A percentile compares a stretch with the other conserved stretches of the same genome.
These are phyloP conservation scores for Pseudorhombus dupliciocellatus DNA, from an alignment of 2,113 vertebrate genomes.

Conservation along the genomic window DNA sequence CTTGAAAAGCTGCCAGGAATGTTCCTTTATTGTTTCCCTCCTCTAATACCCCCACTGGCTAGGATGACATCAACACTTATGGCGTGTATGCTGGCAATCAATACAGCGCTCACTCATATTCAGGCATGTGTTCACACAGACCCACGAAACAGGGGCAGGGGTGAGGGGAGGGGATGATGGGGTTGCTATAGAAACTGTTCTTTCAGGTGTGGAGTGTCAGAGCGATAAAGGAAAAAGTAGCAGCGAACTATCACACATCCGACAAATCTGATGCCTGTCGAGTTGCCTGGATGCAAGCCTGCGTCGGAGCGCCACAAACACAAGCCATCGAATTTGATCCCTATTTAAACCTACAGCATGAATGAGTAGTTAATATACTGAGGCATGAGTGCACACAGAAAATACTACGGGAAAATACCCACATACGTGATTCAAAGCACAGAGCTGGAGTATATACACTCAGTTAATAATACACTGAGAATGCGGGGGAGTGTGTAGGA, in stretches of 20 bases:
- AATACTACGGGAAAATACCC: not conserved
- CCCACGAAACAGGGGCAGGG: conserved; percentile 10
- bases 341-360: conserved; percentile 16
- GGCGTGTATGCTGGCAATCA: conserved; percentile 54
- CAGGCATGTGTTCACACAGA: conserved; percentile 34
- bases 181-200: conserved; percentile 82
- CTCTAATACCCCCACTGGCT: conserved; percentile 45
- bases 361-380: not conserved
- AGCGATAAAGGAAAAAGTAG: conserved; percentile 68
- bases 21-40: conserved; percentile 58
- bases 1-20: conserved; percentile 69
- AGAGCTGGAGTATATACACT: not conserved
- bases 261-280: conserved; percentile 58
- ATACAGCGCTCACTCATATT: conserved; percentile 59
- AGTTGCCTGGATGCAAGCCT: conserved; percentile 27
- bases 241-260: conserved; percentile 49
- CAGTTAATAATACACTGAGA: conserved; percentile 18
- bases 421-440: not conserved
- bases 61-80: conserved; percentile 64
- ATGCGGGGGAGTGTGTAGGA: conserved; percentile 19
- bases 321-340: conserved; percentile 21
- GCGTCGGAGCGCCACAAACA: conserved; percentile 18
- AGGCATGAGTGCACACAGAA: not conserved
- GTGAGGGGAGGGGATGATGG: conserved; percentile 44
- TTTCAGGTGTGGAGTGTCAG: conserved; percentile 74